Base-by-base conservation (phyloP, 2,888 invertebrate species). In the Cosmopolites sordidus region DNA sequence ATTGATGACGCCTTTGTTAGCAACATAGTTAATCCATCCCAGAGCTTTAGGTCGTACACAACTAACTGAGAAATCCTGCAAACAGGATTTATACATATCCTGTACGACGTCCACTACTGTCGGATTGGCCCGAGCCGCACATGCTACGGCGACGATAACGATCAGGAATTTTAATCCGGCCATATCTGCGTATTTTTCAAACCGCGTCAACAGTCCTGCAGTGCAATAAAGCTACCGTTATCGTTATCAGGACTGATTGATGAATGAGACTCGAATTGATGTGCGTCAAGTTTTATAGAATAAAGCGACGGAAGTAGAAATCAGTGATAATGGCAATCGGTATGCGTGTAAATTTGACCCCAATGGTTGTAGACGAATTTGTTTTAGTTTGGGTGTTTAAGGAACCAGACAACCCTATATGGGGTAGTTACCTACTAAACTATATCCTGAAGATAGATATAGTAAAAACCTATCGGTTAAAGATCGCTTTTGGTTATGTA, bases 21-120 rank as follows among this genome's bases (percentile, higher is more conserved):
- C 73, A 1, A 83, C 84, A 55, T 78, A 76, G 60, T 82, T 83
- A 63, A 88, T 78, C 83, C 88, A 89, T 60, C 82, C 79, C 69
- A 89, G 71, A 41, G 88, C 80, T 71, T 87, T 87, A 6, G 89
- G 88, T 65, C 85, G 84, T 48, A 86, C 83, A 74, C 89, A 89
- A 66, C 81, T 79, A 59, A 83, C 76, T 38, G 84, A 83, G 66
- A 84, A 82, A 65, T 83, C 80, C 69, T 82, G 82, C 43, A 86
- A 70, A 65, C 86, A 86, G 70, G 82, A 79, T 49, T 77, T 74
- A 68, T 85, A 86, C 74, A 86, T 82, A 65, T 83, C 84, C 57
- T 74, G 75, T 17, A 81, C 77, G 67, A 86, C 73, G 60, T 79
- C 81, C 1, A 81, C 75, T 1, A 84, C 84, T 9, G 84, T 78